Base-by-base conservation (phyloP, 2,113 vertebrate genomes). In the Prochilodus magdalenae region DNA sequence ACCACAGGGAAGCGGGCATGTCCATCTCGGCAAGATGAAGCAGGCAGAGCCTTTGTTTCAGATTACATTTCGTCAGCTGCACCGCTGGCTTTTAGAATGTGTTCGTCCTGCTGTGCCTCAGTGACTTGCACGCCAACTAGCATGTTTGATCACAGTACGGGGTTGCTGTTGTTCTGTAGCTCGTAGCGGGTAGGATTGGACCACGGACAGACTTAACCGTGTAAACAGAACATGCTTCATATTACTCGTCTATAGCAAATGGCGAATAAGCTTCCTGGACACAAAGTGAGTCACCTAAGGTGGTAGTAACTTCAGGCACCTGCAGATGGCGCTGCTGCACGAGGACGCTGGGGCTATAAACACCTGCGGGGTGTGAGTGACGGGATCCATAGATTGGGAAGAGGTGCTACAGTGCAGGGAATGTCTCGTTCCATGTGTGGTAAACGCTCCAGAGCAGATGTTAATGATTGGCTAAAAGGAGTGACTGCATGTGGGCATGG, bases 1-100 rank as follows among this genome's bases (percentile, higher is more conserved):
- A 67, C 36, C 73, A 73, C 67, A n/a, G 79, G 55, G 47, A 72
- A 73, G 60, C 49, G 70, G 26, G 55, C 67, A 30, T 16, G 27
- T 62, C 33, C 33, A 14, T 30, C 40, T 44, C 40, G 40, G 40
- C 40, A 44, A 44, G 40, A 44, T 6, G 33, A 75, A 69, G n/a
- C 51, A 18, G 13, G 51, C 80, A 18, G 14, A 27, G 33, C 36
- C 73, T 75, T 59, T 53, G 44, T 66, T 81, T 74, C 47, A 22
- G 62, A 74, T 81, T 26, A 65, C 36, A 66, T 81, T 81, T 74
- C 57, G 60, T 66, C 79, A 47, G 62, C 51, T 75, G 49, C 80
- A 18, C n/a, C 33, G 24, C 29, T 44, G 36, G 24, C 22, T 26
- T 6, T 65, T 74, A 53, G 26, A 27, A 67, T 65, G 24, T 27